These are phyloP conservation scores for Calcarius lapponicus DNA, from an alignment of 2,797 vertebrate species.

Conservation along the genomic window DNA sequence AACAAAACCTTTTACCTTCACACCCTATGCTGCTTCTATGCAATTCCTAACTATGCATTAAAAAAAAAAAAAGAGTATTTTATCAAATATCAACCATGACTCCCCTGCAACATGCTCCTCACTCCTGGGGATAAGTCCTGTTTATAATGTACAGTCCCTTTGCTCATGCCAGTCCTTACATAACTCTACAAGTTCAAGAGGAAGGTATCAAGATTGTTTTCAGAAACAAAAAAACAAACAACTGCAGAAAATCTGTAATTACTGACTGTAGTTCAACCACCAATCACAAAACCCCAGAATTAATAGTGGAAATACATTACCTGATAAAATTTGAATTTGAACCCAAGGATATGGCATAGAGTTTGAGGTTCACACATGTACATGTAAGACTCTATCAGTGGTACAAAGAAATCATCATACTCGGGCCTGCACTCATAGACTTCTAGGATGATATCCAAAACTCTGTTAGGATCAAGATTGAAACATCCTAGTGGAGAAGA, in stretches of 20 bases:
- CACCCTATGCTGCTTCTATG: not conserved
- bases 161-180: not conserved
- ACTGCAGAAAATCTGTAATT: not conserved
- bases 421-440: slow-evolving; percentile 96
- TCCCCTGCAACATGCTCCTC: not conserved
- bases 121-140: not conserved
- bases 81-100: not conserved
- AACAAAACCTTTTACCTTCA: not conserved
- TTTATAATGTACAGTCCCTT: not conserved
- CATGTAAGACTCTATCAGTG: slow-evolving; percentile 98
- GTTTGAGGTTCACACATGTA: slow-evolving; percentile 95
- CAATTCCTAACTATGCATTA: not conserved
- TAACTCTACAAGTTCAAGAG: not conserved
- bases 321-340: slow-evolving; percentile 99
- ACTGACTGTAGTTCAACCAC: not conserved
- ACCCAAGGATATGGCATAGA: slow-evolving; percentile 98
- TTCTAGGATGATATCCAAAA: slow-evolving; percentile 97
- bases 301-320: slow-evolving; percentile 69
- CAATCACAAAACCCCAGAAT: not conserved
- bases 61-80: fast-evolving
- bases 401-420: slow-evolving; percentile 95
- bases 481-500: slow-evolving; percentile 87
- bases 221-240: not conserved
- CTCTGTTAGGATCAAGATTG: slow-evolving; percentile 97
- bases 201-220: not conserved